Evolutionary conservation across 2,797 vertebrate genomes (phyloP).

Genomic region (Chromis chromis): DNA sequence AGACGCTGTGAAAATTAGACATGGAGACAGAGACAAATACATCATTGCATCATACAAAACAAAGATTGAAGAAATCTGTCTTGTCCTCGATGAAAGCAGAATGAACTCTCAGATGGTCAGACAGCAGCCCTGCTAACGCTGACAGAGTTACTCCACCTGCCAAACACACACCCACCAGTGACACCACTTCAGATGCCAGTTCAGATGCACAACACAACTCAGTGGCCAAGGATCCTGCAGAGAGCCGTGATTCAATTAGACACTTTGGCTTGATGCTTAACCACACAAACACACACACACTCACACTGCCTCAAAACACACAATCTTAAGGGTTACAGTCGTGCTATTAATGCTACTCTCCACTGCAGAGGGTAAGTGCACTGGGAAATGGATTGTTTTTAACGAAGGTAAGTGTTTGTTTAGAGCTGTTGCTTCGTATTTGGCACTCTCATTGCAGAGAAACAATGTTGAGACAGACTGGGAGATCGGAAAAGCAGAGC

Average conservation of each 20-base stretch:
- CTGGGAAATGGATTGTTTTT: slow-evolving; percentile 37
- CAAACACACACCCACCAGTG: slow-evolving; percentile 44
- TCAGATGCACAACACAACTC: slow-evolving; percentile 15
- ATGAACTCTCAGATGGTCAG: slow-evolving; percentile 50
- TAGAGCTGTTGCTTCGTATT: slow-evolving; percentile 23
- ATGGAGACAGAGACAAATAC: slow-evolving; percentile 22
- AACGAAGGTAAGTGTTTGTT: slow-evolving; percentile 43
- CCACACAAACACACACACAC: slow-evolving; percentile 24
- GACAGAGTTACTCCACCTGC: slow-evolving; percentile 57
- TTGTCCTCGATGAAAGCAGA: slow-evolving; percentile 54
- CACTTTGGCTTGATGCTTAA: slow-evolving; percentile 38
- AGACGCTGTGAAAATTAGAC: slow-evolving; percentile 29
- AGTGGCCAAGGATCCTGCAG: slow-evolving; percentile 32
- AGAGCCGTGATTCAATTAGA: slow-evolving; percentile 68
- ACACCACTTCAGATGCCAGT: slow-evolving; percentile 8
- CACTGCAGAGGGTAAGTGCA: slow-evolving; percentile 15
- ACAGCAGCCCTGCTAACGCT: slow-evolving; percentile 48
- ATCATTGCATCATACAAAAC: slow-evolving; percentile 16
- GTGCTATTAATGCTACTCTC: slow-evolving; percentile 28
- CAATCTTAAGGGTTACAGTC: slow-evolving; percentile 9
- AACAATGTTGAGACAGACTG: slow-evolving; percentile 2
- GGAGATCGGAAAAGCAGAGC: slow-evolving; percentile 18
- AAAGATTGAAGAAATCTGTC: slow-evolving; percentile 18
- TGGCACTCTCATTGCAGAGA: slow-evolving; percentile 19
- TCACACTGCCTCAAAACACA: slow-evolving; percentile 10